Evolutionary conservation across 2,888 invertebrate species (phyloP).

Genomic region (Ditylenchus weischeri): DNA sequence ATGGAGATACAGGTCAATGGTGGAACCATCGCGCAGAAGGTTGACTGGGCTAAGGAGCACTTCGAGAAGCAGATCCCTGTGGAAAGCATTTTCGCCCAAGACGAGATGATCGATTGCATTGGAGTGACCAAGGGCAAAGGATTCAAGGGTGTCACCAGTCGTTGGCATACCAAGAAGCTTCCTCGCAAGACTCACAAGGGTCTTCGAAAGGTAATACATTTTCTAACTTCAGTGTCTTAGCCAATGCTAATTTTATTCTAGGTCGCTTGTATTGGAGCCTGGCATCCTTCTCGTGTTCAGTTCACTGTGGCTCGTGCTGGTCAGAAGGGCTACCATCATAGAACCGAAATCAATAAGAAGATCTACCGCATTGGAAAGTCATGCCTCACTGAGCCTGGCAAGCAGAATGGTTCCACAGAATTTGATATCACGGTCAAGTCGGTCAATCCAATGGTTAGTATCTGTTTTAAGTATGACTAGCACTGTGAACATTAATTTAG

Average conservation of each 20-base stretch:
- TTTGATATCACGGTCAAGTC: constrained; percentile 92
- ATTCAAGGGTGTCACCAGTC: constrained; percentile 97
- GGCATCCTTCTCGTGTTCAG: constrained; percentile 99
- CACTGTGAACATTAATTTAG: constrained; percentile 46
- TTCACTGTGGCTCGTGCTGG: constrained; percentile 99
- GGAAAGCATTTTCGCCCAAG: constrained; percentile 83
- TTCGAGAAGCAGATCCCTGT: constrained; percentile 90
- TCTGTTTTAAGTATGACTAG: neutral
- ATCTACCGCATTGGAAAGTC: constrained; percentile 85
- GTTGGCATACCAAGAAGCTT: constrained; percentile 99
- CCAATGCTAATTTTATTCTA: constrained; percentile 62
- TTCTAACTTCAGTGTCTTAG: too few species aligned
- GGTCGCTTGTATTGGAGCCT: constrained; percentile 99
- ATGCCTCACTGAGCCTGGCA: constrained; percentile 66
- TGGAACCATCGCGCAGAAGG: constrained; percentile 88
- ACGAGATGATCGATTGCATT: constrained; percentile 98
- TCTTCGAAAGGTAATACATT: constrained; percentile 65
- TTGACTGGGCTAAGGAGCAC: constrained; percentile 92
- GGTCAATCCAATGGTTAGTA: constrained; percentile 84
- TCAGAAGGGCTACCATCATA: constrained; percentile 99
- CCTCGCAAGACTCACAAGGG: constrained; percentile 99
- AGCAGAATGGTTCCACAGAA: constrained; percentile 95
- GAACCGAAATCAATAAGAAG: constrained; percentile 99
- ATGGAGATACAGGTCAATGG: constrained; percentile 99
- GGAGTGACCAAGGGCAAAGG: constrained; percentile 99